These are phyloP conservation scores for Speoplatyrhinus poulsoni DNA, from an alignment of 2,113 vertebrate species.

Conservation along the genomic window DNA sequence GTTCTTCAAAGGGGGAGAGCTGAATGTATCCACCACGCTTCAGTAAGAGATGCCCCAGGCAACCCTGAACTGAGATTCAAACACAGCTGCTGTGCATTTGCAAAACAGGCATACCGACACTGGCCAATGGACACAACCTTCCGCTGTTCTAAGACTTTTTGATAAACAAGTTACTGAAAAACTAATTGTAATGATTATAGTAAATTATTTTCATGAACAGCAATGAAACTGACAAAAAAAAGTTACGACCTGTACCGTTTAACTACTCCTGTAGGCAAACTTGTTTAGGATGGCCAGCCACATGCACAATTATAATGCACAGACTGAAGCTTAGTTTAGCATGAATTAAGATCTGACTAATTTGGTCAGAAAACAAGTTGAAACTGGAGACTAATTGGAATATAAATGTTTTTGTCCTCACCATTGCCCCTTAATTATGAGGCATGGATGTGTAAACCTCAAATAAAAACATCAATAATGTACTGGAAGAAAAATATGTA, in stretches of 20 bases:
- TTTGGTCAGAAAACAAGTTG: neutral
- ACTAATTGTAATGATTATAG: constrained; percentile 11
- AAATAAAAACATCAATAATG: no score
- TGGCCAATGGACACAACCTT: constrained; percentile 17
- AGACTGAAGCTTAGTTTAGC: no score
- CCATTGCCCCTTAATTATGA: no score
- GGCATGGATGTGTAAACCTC: no score
- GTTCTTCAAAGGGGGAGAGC: constrained; percentile 55
- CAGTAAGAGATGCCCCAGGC: constrained; percentile 38
- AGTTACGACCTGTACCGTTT: neutral
- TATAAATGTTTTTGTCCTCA: no score
- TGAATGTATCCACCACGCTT: constrained; percentile 52
- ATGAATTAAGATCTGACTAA: no score
- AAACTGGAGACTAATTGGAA: neutral
- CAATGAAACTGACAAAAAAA: constrained; percentile 4
- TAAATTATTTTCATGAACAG: neutral
- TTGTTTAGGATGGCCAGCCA: no score
- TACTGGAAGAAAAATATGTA: no score
- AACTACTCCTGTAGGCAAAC: no score
- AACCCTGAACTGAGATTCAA: neutral
- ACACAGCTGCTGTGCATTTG: constrained; percentile 28
- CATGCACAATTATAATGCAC: no score
- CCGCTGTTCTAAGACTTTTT: neutral
- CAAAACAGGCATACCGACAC: constrained; percentile 27
- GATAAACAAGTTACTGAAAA: neutral